These are phyloP conservation scores for Coilia nasus DNA, from an alignment of 2,797 vertebrate species.

Conservation along the genomic window DNA sequence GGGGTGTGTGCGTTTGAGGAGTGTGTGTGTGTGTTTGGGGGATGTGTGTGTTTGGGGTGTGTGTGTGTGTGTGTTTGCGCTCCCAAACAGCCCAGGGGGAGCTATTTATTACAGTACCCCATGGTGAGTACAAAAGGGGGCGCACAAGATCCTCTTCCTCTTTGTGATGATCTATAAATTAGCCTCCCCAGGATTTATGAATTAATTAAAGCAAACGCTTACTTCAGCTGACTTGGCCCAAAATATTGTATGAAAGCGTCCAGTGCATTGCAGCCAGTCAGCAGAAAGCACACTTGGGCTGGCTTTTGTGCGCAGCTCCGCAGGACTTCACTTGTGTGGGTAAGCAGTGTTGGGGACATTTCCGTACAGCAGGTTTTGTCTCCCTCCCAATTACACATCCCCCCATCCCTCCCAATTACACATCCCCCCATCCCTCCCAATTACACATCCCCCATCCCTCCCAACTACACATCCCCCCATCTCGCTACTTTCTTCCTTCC, in stretches of 20 bases:
- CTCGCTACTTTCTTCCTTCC: not conserved
- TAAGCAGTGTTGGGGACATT: slow-evolving; percentile 2
- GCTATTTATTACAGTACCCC: not conserved
- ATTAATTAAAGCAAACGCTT: slow-evolving; percentile 26
- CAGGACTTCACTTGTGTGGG: not conserved
- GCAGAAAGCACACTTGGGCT: slow-evolving; percentile 20
- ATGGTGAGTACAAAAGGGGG: slow-evolving; percentile 10
- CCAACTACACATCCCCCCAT: no score
- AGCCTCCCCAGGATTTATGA: slow-evolving; percentile 22
- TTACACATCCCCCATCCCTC: no score
- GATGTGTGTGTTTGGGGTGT: not conserved
- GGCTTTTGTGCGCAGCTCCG: slow-evolving; percentile 10
- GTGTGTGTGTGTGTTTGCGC: not conserved
- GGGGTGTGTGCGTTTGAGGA: not conserved
- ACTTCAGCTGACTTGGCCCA: slow-evolving; percentile 28
- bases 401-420: not conserved
- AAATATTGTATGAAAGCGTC: not conserved
- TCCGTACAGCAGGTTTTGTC: not conserved
- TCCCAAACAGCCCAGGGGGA: not conserved
- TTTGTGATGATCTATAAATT: slow-evolving; percentile 3
- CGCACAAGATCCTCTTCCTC: not conserved
- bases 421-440: not conserved
- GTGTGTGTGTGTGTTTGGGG: not conserved
- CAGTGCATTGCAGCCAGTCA: slow-evolving; percentile 27
- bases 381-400: not conserved